These are phyloP conservation scores for Stenichneumon culpator DNA, from an alignment of 2,888 invertebrate species.

Conservation along the genomic window DNA sequence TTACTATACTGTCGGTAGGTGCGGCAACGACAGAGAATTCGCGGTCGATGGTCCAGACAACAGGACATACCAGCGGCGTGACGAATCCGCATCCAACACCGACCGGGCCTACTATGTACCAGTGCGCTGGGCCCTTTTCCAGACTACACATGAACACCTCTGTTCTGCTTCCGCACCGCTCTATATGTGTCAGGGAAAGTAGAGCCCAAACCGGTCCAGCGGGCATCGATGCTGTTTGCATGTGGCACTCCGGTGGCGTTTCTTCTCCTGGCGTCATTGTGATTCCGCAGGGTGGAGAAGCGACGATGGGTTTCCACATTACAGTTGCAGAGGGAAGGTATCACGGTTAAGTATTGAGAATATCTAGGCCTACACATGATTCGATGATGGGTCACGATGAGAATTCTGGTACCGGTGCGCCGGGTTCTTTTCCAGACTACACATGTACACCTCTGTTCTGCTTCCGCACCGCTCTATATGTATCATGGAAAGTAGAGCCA, in stretches of 20 bases:
- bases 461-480: not conserved
- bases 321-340: not conserved
- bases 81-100: conserved; percentile 55
- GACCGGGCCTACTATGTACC: conserved; percentile 28
- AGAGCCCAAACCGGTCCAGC: not conserved
- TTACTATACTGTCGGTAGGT: conserved; percentile 45
- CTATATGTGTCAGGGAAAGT: not conserved
- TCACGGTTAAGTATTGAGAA: no score
- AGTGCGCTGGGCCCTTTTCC: not conserved
- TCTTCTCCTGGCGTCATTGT: conserved; percentile 24
- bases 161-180: not conserved
- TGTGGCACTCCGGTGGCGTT: not conserved
- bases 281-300: not conserved
- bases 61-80: conserved; percentile 53
- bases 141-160: not conserved
- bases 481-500: not conserved
- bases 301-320: not conserved
- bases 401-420: not conserved
- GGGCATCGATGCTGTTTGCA: conserved; percentile 30
- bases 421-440: not conserved
- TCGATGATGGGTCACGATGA: no score
- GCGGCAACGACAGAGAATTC: conserved; percentile 27
- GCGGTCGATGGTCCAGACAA: conserved; percentile 53
- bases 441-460: not conserved
- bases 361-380: no score